Conservation (phyloP, 2,797 vertebrate genomes). For the Schizopygopsis malacanthus region DNA sequence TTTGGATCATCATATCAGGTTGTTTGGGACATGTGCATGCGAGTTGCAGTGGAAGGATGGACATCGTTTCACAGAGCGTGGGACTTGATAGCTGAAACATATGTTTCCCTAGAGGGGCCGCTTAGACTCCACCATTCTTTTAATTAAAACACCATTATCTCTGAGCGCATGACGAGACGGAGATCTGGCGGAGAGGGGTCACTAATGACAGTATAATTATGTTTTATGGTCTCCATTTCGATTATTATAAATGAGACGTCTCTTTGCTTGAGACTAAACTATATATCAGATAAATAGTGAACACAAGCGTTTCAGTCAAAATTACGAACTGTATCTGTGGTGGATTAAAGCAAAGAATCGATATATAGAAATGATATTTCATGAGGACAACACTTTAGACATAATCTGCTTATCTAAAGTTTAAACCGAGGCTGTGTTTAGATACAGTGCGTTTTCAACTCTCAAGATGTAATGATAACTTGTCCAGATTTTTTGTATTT, state of each 20-base stretch:
- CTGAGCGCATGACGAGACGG: conserved; percentile 58
- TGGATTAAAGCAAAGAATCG: background rate
- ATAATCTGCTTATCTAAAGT: background rate
- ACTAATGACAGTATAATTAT: conserved; percentile 53
- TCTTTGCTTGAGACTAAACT: conserved; percentile 28
- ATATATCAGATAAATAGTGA: conserved; percentile 38
- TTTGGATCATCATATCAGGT: background rate
- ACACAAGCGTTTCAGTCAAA: conserved; percentile 12
- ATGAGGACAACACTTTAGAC: background rate
- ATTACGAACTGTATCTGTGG: background rate
- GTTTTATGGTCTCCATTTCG: conserved; percentile 54
- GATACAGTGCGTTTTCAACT: background rate
- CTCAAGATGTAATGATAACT: background rate
- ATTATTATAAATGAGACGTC: conserved; percentile 53
- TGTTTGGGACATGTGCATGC: conserved; percentile 34
- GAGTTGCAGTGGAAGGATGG: conserved; percentile 34
- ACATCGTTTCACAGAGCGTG: conserved; percentile 36
- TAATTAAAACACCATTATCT: conserved; percentile 66
- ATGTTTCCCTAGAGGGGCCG: conserved; percentile 59
- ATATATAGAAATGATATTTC: background rate
- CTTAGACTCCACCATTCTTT: conserved; percentile 57
- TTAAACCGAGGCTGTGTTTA: too few species aligned
- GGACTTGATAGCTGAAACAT: conserved; percentile 53
- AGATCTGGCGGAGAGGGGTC: conserved; percentile 54
- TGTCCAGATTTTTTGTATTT: background rate